phyloP scores from a whole-genome alignment of 2,113 vertebrate species.

The Nesospiza acunhae region DNA sequence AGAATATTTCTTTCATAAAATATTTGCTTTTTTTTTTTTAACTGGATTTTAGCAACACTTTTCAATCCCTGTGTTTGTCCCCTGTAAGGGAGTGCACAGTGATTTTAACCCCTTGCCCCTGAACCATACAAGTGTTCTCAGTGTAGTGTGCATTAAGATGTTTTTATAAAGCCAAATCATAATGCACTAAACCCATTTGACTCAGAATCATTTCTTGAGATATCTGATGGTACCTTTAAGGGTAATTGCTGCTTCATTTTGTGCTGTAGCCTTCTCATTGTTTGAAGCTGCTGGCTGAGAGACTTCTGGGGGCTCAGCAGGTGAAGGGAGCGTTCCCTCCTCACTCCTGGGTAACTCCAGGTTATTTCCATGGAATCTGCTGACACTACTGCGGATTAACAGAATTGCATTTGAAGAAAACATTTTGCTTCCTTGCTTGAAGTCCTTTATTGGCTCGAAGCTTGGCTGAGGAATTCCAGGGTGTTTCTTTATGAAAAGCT shows the following conservation, averaged over 20 bases:
- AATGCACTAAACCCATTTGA: neutral
- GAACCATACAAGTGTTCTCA: neutral
- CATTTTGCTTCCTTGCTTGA: neutral
- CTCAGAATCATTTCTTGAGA: neutral
- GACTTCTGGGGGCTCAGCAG: neutral
- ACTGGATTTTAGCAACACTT: neutral
- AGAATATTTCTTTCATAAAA: neutral
- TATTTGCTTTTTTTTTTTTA: neutral
- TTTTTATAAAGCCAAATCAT: conserved; percentile 36
- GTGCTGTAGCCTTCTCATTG: neutral
- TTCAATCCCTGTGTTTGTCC: neutral
- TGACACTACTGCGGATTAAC: neutral
- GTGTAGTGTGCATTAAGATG: neutral
- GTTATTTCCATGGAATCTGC: neutral
- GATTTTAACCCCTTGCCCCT: neutral
- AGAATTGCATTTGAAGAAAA: neutral
- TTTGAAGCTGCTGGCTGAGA: neutral
- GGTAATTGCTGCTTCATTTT: conserved; percentile 21
- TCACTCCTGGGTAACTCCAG: neutral
- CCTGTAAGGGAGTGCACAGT: neutral
- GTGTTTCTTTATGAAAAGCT: neutral
- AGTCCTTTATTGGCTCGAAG: neutral
- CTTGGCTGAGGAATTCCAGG: neutral
- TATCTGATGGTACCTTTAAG: neutral
- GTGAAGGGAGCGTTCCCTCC: neutral